phyloP scores from a whole-genome alignment of 2,797 vertebrate species.

The Malacoctenus gilli region DNA sequence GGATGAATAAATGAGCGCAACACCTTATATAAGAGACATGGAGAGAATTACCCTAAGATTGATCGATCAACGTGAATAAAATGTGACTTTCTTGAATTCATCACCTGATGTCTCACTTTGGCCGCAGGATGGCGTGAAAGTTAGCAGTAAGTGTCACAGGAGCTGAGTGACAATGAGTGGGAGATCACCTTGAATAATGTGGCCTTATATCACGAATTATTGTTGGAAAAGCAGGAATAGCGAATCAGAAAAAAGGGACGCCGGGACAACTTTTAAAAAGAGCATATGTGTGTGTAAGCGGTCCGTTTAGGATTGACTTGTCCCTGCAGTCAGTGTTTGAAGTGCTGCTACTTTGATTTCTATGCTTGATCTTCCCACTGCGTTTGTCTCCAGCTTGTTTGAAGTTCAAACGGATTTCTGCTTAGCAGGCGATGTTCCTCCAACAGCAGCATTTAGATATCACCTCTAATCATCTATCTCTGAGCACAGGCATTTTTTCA shows the following conservation, averaged over 20 bases:
- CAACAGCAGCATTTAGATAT: constrained; percentile 30
- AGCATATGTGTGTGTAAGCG: not conserved
- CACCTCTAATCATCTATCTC: constrained; percentile 19
- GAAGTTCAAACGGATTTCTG: constrained; percentile 54
- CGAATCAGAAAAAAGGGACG: not conserved
- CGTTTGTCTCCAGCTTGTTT: constrained; percentile 47
- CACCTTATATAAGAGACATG: constrained; percentile 1
- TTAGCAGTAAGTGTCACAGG: too few relatives aligned
- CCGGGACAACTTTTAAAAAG: not conserved
- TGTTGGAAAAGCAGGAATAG: not conserved
- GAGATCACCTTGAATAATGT: too few relatives aligned
- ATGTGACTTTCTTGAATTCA: too few relatives aligned
- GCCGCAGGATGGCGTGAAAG: too few relatives aligned
- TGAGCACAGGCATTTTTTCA: constrained; percentile 5
- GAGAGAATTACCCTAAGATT: not conserved
- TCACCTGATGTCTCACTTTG: too few relatives aligned
- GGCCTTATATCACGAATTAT: too few relatives aligned
- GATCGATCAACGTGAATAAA: too few relatives aligned
- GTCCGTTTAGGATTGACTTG: constrained; percentile 25
- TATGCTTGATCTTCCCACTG: constrained; percentile 27
- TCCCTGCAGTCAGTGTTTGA: constrained; percentile 40
- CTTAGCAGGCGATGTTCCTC: constrained; percentile 34
- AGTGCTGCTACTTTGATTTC: constrained; percentile 44
- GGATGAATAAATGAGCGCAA: not conserved
- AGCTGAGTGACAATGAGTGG: too few relatives aligned